A percentile compares a stretch with the other conserved stretches of the same genome.
Conservation (phyloP, 2,888 invertebrate genomes). For the Diplazon laetatorius region DNA sequence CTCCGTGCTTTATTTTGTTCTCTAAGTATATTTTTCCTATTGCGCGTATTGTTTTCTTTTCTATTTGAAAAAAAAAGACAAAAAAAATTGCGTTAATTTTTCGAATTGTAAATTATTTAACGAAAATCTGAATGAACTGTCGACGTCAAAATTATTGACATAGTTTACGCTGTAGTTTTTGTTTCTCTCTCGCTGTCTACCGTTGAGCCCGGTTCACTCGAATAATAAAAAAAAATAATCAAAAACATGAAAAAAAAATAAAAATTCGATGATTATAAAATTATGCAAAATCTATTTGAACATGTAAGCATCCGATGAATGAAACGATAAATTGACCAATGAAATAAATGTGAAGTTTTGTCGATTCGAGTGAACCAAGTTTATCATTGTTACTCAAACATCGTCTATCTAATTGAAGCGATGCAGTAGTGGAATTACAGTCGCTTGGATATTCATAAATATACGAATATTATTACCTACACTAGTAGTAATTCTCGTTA, state of each 20-base stretch:
- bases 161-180: neutral
- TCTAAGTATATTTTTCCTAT: slow-evolving; percentile 22
- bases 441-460: slow-evolving; percentile 28
- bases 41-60: neutral
- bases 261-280: slow-evolving; percentile 17
- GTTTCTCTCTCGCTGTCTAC: neutral
- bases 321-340: neutral
- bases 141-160: neutral
- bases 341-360: neutral
- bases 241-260: no score
- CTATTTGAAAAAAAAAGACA: neutral
- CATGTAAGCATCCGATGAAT: neutral
- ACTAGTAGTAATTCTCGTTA: slow-evolving; percentile 29
- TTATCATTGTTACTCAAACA: slow-evolving; percentile 19
- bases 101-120: neutral
- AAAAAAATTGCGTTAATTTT: no score
- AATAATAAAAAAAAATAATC: no score
- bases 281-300: neutral
- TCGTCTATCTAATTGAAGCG: slow-evolving; percentile 19
- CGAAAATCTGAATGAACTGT: slow-evolving; percentile 1
- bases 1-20: neutral
- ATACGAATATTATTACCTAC: slow-evolving; percentile 16
- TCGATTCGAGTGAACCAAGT: slow-evolving; percentile 24
- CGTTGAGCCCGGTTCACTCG: slow-evolving; percentile 28
- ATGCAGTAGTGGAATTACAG: slow-evolving; percentile 30